Conservation (phyloP, 1,140 invertebrate species). For the Eurosta solidaginis region DNA sequence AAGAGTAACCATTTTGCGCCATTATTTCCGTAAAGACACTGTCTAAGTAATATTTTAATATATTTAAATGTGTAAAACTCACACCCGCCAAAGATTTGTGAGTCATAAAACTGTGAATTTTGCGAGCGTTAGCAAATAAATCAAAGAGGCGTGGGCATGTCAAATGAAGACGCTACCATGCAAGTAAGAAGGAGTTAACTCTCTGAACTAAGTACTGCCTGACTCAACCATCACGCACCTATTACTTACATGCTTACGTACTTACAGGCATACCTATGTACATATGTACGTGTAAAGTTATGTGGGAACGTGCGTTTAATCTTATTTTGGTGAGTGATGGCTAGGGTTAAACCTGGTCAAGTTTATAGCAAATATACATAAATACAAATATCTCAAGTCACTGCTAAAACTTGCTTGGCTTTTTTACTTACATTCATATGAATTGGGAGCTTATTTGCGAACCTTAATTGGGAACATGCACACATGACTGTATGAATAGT, state of each 20-base stretch:
- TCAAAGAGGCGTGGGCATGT: neutral
- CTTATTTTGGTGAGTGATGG: neutral
- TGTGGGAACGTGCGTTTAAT: too few relatives aligned
- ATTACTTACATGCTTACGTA: neutral
- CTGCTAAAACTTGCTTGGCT: too few relatives aligned
- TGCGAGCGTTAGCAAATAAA: neutral
- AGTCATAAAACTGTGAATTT: neutral
- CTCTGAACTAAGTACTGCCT: neutral
- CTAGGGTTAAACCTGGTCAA: neutral
- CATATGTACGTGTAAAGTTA: neutral
- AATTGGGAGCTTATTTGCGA: neutral
- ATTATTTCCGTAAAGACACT: too few relatives aligned
- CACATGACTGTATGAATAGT: neutral
- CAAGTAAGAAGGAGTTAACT: neutral
- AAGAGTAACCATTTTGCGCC: too few relatives aligned
- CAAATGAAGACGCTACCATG: neutral
- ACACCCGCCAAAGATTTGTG: neutral
- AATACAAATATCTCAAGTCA: neutral
- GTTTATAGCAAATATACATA: neutral
- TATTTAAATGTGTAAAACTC: too few relatives aligned
- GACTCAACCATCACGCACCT: too few relatives aligned
- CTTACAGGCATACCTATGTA: neutral
- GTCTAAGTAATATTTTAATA: too few relatives aligned
- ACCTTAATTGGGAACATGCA: neutral
- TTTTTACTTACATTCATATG: neutral